phyloP scores from a whole-genome alignment of 2,888 invertebrate genomes.

The Mayetiola destructor region DNA sequence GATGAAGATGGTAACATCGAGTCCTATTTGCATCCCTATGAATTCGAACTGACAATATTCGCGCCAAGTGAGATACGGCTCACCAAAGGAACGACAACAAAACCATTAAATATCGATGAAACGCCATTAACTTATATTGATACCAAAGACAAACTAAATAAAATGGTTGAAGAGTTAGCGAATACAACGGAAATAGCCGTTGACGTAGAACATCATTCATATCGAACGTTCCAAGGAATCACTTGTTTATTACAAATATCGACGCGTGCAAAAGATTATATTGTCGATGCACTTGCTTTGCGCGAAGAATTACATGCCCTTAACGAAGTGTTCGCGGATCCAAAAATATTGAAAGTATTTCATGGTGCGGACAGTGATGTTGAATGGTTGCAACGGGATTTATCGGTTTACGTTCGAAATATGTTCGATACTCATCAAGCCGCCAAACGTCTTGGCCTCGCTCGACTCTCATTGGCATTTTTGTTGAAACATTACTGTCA shows the following conservation, averaged over 20 bases:
- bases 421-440: constrained; percentile 95
- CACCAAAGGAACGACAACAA: constrained; percentile 31
- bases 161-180: constrained; percentile 50
- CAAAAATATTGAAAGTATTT: constrained; percentile 79
- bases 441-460: constrained; percentile 53
- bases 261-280: constrained; percentile 61
- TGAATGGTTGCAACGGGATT: constrained; percentile 88
- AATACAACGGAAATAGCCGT: constrained; percentile 56
- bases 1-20: constrained; percentile 45
- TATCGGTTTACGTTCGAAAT: constrained; percentile 88
- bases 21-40: constrained; percentile 78
- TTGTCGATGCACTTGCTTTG: constrained; percentile 76
- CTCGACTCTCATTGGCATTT: constrained; percentile 59
- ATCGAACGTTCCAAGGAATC: constrained; percentile 82
- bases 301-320: constrained; percentile 66
- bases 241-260: constrained; percentile 94
- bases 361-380: constrained; percentile 86
- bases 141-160: constrained; percentile 45
- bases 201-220: constrained; percentile 88
- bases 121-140: constrained; percentile 57
- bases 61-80: constrained; percentile 41
- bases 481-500: constrained; percentile 66
- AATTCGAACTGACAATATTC: constrained; percentile 65
- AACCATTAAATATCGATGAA: constrained; percentile 39
- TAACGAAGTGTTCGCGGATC: constrained; percentile 82